These are phyloP conservation scores for Cotesia vestalis DNA, from an alignment of 1,140 invertebrate genomes.

Conservation along the genomic window DNA sequence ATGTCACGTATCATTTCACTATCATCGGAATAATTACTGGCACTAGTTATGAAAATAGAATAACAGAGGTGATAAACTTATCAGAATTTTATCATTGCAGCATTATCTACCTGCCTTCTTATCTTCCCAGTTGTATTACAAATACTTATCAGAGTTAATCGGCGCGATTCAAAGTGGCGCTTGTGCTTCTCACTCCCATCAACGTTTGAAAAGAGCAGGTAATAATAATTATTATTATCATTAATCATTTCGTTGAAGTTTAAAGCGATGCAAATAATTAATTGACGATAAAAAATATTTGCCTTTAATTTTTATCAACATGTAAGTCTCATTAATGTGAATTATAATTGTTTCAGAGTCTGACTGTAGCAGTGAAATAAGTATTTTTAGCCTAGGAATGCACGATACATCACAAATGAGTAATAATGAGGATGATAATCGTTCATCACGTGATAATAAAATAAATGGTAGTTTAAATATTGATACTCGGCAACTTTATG, in stretches of 20 bases:
- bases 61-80: conserved; percentile 18
- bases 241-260: too few relatives aligned
- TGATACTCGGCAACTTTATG: conserved; percentile 80
- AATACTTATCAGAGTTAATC: conserved; percentile 88
- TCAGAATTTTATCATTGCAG: conserved; percentile 56
- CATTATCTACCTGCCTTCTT: conserved; percentile 83
- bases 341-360: conserved; percentile 61
- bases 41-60: conserved; percentile 23
- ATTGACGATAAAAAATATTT: background rate
- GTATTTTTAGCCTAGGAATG: conserved; percentile 68
- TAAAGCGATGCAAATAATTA: background rate
- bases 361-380: conserved; percentile 78
- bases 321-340: background rate
- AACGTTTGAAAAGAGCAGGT: conserved; percentile 63
- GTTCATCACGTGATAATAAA: conserved; percentile 53
- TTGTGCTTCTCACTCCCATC: conserved; percentile 54
- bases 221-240: conserved; percentile 28
- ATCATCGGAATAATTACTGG: background rate
- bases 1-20: background rate
- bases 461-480: conserved; percentile 77
- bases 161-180: conserved; percentile 74
- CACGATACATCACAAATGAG: conserved; percentile 76
- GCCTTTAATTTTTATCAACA: too few relatives aligned
- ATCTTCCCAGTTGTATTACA: conserved; percentile 86
- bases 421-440: conserved; percentile 68